phyloP scores from a whole-genome alignment of 1,140 invertebrate genomes.

The Tetramorium parvispinum region DNA sequence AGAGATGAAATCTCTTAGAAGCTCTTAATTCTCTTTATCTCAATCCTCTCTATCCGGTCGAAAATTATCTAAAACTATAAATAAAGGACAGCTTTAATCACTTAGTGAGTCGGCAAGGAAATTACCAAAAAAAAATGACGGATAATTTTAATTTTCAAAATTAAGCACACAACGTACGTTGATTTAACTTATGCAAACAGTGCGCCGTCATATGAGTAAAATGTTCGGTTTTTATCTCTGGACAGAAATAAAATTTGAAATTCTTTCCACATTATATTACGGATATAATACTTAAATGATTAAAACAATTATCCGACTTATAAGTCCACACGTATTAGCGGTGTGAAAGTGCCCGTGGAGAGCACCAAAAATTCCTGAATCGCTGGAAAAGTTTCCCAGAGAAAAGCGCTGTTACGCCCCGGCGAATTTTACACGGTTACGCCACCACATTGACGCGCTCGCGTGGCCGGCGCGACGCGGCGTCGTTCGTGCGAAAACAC shows the following conservation, averaged over 20 bases:
- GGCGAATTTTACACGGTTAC: constrained; percentile 18
- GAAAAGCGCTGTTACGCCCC: neutral
- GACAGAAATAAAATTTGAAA: neutral
- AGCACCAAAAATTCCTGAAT: constrained; percentile 18
- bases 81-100: constrained; percentile 6
- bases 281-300: neutral
- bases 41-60: neutral
- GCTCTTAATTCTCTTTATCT: constrained; percentile 3
- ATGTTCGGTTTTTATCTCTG: neutral
- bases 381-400: neutral
- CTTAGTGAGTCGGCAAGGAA: neutral
- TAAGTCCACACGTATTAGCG: neutral
- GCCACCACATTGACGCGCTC: neutral
- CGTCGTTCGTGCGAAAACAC: constrained; percentile 41
- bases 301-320: constrained; percentile 28
- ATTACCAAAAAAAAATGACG: too few species aligned
- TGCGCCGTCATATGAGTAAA: neutral
- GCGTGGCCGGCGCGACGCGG: neutral
- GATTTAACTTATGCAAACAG: neutral
- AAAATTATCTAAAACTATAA: neutral
- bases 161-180: neutral
- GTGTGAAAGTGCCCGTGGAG: neutral
- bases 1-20: constrained; percentile 12
- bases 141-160: neutral
- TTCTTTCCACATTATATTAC: neutral